phyloP scores from a whole-genome alignment of 37 sponge, comb jelly and placozoan genomes.

The Amphimedon queenslandica region DNA sequence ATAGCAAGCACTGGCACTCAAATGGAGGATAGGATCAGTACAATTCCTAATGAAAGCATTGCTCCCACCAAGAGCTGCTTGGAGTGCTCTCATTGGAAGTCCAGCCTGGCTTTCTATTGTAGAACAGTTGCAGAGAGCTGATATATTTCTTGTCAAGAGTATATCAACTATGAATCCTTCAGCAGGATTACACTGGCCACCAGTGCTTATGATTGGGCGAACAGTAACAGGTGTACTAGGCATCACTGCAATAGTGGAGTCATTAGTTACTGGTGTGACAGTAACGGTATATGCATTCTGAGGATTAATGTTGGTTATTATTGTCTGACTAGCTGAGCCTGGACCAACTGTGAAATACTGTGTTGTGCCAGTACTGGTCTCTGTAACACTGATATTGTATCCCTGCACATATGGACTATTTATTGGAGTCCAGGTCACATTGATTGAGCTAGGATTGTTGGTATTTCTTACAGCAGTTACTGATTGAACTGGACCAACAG shows the following conservation, averaged over 20 bases:
- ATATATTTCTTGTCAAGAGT: not conserved
- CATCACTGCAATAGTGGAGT: not conserved
- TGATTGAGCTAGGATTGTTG: not conserved
- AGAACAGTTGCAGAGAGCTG: no score
- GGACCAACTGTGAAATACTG: not conserved
- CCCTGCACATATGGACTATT: not conserved
- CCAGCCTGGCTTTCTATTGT: no score
- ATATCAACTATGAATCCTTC: not conserved
- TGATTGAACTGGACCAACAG: not conserved
- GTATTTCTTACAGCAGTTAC: not conserved
- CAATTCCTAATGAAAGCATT: no score
- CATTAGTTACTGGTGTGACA: not conserved
- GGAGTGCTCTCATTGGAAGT: no score
- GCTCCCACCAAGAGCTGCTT: no score
- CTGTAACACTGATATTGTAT: not conserved
- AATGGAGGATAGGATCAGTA: no score
- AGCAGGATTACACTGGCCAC: not conserved
- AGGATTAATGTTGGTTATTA: not conserved
- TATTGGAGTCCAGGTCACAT: not conserved
- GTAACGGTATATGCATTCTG: not conserved
- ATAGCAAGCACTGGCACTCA: no score
- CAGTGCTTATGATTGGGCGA: not conserved
- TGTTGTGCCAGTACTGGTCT: not conserved
- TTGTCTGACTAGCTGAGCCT: not conserved
- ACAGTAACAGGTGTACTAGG: not conserved